These are phyloP conservation scores for Ypsolopha sequella DNA, from an alignment of 2,888 invertebrate genomes.

Conservation along the genomic window DNA sequence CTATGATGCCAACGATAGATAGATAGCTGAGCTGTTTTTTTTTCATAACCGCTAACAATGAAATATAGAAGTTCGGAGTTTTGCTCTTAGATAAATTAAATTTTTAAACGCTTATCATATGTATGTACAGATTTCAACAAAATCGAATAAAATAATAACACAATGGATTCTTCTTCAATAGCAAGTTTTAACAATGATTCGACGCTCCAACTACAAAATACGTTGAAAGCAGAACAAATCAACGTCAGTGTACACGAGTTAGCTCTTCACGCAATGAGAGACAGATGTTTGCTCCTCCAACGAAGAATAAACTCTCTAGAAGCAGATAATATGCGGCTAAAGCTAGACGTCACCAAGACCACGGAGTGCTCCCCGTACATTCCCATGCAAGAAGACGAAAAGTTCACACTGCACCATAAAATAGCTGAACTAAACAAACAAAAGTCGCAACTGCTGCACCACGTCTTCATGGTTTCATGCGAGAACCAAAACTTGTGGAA, in stretches of 20 bases:
- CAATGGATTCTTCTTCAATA: slow-evolving; percentile 59
- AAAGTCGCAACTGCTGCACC: slow-evolving; percentile 81
- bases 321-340: slow-evolving; percentile 79
- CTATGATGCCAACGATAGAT: no score
- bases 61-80: no score
- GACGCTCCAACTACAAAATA: slow-evolving; percentile 54
- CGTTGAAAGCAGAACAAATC: slow-evolving; percentile 46
- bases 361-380: slow-evolving; percentile 33
- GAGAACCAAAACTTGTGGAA: slow-evolving; percentile 87
- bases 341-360: slow-evolving; percentile 41
- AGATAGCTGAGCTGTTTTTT: no score
- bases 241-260: slow-evolving; percentile 76
- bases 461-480: slow-evolving; percentile 83
- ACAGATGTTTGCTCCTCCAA: slow-evolving; percentile 82
- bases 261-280: slow-evolving; percentile 85
- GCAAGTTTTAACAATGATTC: slow-evolving; percentile 63
- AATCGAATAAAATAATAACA: background rate
- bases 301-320: slow-evolving; percentile 77
- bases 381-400: slow-evolving; percentile 54
- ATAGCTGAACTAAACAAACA: slow-evolving; percentile 79
- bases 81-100: no score
- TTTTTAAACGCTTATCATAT: no score
- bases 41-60: no score
- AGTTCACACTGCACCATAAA: slow-evolving; percentile 67
- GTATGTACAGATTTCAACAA: no score